Evolutionary conservation across 2,113 vertebrate species (phyloP), one percentile per base, ranked within the genome.

Genomic region (Tapirus terrestris): DNA sequence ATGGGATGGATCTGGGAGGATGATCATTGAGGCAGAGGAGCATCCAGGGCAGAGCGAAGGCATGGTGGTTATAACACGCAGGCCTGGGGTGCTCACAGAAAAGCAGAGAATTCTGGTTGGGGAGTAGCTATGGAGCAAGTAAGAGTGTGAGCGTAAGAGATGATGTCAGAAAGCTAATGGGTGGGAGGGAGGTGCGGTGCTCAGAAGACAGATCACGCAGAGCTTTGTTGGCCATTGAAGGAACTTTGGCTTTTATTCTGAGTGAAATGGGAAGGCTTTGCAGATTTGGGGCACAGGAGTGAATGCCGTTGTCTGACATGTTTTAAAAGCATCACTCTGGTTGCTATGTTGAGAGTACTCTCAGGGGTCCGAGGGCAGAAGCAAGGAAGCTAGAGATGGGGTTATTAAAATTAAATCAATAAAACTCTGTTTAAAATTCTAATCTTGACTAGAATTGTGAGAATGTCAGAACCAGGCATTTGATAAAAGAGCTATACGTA

Each of bases 211-310:
- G 51, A 87, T 39, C 56, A 73, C 48, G 11, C 12, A 58, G 77
- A 96, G 43, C 51, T 95, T 63, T 95, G 25, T 72, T 88, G 33
- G 18, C 21, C 29, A n/a, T 29, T 83, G 86, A 79, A 72, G 83
- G 53, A 91, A 25, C 8, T 89, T 63, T 81, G 51, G 21, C 36
- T 95, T 95, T 81, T 81, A 80, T 95, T 91, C 89, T 91, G 53
- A 91, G 68, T 67, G 23, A 84, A 93, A 88, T 79, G 70, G 48
- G 21, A 93, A 88, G 51, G 73, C 48, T 84, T 43, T 91, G 72
- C 63, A 60, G 29, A 79, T 39, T 94, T 68, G 92, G 36, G 85
- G 60, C 21, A n/a, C 36, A 79, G 56, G 31, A 95, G 76, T 95
- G 43, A 77, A 61, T 89, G 88, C 86, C 48, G 61, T 94, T 53